Base-by-base conservation (phyloP, 2,113 vertebrate genomes). In the Natator depressus region DNA sequence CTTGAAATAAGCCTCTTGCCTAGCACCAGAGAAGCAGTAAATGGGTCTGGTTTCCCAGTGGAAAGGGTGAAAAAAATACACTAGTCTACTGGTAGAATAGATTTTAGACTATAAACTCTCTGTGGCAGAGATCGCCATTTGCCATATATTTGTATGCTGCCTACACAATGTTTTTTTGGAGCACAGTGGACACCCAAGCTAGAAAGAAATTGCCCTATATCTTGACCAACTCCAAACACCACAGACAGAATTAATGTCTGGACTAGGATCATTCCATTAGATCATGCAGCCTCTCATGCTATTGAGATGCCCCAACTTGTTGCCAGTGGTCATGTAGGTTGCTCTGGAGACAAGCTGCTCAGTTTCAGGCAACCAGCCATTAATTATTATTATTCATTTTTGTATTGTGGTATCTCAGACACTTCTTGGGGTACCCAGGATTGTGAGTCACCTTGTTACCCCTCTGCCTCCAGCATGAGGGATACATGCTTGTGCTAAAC, bases 41-140 rank as follows among this genome's bases (percentile, higher is more conserved):
- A 0, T 2, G 75, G 11, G 79, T 76, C 1, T 17, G 25, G 7
- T 82, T 90, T 59, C 2, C 2, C 13, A 55, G 24, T 87, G 1
- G 53, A n/a, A 4, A 81, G 2, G 72, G 47, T 88, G 6, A 78
- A 88, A 75, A 84, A 14, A 84, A 69, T 55, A 27, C 13, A 1
- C 0, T 59, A 69, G 86, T 76, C 10, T 3, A 13, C 10, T 62
- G 46, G 3, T 75, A 79, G 83, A 91, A 84, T 17, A 49, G 3
- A 31, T 25, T 49, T 78, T n/a, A 85, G 2, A 5, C 85, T 92
- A 57, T 80, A n/a, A 69, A 6, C 19, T 53, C 31, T 11, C 24
- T 81, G 31, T 38, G 50, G 35, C 35, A n/a, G 79, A n/a, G 50
- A 81, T 31, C n/a, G 6, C 31, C 3, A 20, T 35, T 50, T 20